Percentiles rank a stretch among this genome's conserved stretches.
These are phyloP conservation scores for Neoniphon sammara DNA, from an alignment of 2,797 vertebrate genomes.

Conservation along the genomic window DNA sequence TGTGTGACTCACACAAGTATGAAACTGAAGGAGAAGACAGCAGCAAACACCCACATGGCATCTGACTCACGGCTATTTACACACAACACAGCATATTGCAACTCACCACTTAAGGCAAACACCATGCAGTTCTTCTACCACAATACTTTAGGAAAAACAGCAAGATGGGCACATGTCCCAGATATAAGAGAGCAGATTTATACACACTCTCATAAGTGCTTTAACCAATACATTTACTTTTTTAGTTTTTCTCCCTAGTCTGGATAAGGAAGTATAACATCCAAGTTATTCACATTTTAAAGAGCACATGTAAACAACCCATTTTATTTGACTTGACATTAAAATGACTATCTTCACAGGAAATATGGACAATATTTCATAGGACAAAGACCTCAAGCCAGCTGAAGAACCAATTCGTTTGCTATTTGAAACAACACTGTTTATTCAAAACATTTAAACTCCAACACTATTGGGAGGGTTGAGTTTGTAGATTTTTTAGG, in stretches of 20 bases:
- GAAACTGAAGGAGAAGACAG: conserved; percentile 32
- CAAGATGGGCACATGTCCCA: conserved; percentile 32
- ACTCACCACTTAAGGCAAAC: conserved; percentile 18
- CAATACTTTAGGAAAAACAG: conserved; percentile 16
- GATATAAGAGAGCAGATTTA: conserved; percentile 22
- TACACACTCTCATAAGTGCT: conserved; percentile 17
- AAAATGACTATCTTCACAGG: conserved; percentile 17
- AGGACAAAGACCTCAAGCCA: conserved; percentile 1
- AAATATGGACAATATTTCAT: neutral
- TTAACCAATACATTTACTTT: neutral
- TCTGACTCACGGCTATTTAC: conserved; percentile 11
- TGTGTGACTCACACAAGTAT: conserved; percentile 23
- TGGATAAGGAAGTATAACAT: neutral
- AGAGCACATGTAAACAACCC: conserved; percentile 23
- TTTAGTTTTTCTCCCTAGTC: neutral
- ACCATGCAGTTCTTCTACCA: conserved; percentile 43
- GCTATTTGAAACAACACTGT: conserved; percentile 6
- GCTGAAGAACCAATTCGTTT: conserved; percentile 13
- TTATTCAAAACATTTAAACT: conserved; percentile 42
- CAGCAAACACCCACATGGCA: conserved; percentile 12
- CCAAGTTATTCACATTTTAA: conserved; percentile 2
- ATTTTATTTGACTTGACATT: conserved; percentile 17
- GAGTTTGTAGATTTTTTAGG: conserved; percentile 19
- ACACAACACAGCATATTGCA: conserved; percentile 29
- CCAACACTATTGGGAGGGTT: neutral